These are phyloP conservation scores for Phylloscopus whistleri DNA, from an alignment of 2,113 vertebrate genomes.

Conservation along the genomic window DNA sequence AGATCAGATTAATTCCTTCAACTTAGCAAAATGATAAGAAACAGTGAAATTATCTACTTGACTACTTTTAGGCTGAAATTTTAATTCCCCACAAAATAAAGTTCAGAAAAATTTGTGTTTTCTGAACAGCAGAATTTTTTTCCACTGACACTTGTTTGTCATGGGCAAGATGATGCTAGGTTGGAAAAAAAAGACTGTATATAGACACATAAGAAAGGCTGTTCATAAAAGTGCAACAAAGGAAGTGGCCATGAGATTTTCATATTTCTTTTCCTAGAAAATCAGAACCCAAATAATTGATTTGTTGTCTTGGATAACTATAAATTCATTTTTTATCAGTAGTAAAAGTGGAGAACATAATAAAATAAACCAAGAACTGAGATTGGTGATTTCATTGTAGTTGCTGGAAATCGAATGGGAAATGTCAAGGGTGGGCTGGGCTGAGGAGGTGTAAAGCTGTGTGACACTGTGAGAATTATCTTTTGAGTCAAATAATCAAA, in stretches of 20 bases:
- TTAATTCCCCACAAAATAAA: not conserved
- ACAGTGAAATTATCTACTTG: not conserved
- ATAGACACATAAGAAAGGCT: not conserved
- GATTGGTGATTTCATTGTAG: not conserved
- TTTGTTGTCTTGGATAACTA: not conserved
- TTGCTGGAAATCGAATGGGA: not conserved
- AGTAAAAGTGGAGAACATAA: not conserved
- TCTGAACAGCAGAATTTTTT: not conserved
- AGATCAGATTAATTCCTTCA: not conserved
- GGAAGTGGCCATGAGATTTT: not conserved
- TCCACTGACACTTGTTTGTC: not conserved
- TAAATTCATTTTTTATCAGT: not conserved
- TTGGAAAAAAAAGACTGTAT: not conserved
- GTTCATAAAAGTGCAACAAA: not conserved
- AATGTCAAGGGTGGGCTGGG: not conserved
- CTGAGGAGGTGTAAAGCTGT: not conserved
- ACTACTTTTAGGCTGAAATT: not conserved
- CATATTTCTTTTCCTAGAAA: not conserved
- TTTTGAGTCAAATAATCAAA: not conserved
- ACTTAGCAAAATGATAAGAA: not conserved
- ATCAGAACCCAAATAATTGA: not conserved
- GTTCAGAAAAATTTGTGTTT: not conserved
- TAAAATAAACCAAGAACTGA: not conserved
- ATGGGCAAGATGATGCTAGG: not conserved
- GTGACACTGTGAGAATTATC: accelerated